A percentile compares a stretch with the other conserved stretches of the same genome.
Conservation (phyloP, 2,888 invertebrate genomes). For the Eupithecia vulgata region DNA sequence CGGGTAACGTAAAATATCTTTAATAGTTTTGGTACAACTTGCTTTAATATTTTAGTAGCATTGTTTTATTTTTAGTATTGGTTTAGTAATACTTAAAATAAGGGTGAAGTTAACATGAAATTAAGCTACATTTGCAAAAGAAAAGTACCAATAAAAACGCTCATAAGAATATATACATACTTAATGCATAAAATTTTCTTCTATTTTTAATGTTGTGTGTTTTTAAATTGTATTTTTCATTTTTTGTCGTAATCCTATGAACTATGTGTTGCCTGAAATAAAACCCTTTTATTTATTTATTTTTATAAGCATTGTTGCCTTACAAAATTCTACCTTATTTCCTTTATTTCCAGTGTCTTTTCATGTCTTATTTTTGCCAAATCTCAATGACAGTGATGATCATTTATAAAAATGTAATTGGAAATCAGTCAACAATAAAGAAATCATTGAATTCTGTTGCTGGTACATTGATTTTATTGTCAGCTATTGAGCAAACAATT, state of each 20-base stretch:
- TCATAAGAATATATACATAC: no score
- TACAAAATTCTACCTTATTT: background rate
- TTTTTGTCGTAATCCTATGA: no score
- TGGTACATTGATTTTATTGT: slow-evolving; percentile 3
- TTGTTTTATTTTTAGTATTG: background rate
- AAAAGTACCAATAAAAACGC: background rate
- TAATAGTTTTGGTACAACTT: background rate
- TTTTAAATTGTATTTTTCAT: no score
- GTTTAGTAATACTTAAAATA: background rate
- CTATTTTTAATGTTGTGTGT: no score
- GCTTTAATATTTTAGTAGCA: background rate
- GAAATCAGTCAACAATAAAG: background rate
- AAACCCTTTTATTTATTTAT: no score
- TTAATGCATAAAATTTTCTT: no score
- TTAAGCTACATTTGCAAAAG: background rate
- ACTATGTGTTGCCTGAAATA: no score
- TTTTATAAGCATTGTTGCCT: no score
- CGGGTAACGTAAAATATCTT: background rate
- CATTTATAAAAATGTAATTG: background rate
- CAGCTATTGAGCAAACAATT: slow-evolving; percentile 15
- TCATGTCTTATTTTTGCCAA: background rate
- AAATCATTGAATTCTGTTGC: slow-evolving; percentile 2
- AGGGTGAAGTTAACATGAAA: background rate
- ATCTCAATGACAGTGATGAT: background rate
- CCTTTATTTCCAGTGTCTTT: background rate